These are phyloP conservation scores for Hydrotaea cyrtoneurina DNA, from an alignment of 2,888 invertebrate species.

Conservation along the genomic window DNA sequence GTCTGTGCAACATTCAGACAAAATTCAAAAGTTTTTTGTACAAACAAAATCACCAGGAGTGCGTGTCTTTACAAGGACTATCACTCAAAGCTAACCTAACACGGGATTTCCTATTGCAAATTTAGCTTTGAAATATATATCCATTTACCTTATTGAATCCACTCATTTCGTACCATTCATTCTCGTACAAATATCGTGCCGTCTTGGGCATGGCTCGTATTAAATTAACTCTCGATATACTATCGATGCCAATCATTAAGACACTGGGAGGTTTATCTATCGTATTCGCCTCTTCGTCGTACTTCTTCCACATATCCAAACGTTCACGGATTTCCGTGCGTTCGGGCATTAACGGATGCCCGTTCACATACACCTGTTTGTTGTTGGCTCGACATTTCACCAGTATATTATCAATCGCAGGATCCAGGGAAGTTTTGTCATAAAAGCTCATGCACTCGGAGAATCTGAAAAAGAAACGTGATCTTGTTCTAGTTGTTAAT, in stretches of 20 bases:
- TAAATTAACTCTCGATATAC: conserved; percentile 90
- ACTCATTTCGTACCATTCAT: conserved; percentile 87
- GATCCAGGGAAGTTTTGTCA: conserved; percentile 75
- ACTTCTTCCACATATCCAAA: conserved; percentile 73
- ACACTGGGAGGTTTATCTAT: conserved; percentile 83
- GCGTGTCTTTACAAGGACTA: no score
- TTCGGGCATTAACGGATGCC: conserved; percentile 83
- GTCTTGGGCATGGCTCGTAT: conserved; percentile 89
- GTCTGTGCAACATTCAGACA: no score
- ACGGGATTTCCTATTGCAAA: no score
- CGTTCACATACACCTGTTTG: conserved; percentile 78
- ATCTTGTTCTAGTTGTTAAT: neutral
- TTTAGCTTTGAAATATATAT: no score
- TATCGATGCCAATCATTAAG: conserved; percentile 91
- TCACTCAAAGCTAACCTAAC: no score
- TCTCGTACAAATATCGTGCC: conserved; percentile 84
- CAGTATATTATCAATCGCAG: conserved; percentile 81
- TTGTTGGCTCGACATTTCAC: conserved; percentile 81
- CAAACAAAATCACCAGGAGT: no score
- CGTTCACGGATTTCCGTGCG: conserved; percentile 82
- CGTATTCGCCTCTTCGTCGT: conserved; percentile 69
- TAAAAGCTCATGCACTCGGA: conserved; percentile 81
- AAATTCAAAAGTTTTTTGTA: no score
- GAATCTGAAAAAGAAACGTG: conserved; percentile 68
- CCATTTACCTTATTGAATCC: conserved; percentile 86